A percentile compares a stretch with the other conserved stretches of the same genome.
phyloP scores from a whole-genome alignment of 2,888 invertebrate genomes.

The Carterocephalus palaemon region DNA sequence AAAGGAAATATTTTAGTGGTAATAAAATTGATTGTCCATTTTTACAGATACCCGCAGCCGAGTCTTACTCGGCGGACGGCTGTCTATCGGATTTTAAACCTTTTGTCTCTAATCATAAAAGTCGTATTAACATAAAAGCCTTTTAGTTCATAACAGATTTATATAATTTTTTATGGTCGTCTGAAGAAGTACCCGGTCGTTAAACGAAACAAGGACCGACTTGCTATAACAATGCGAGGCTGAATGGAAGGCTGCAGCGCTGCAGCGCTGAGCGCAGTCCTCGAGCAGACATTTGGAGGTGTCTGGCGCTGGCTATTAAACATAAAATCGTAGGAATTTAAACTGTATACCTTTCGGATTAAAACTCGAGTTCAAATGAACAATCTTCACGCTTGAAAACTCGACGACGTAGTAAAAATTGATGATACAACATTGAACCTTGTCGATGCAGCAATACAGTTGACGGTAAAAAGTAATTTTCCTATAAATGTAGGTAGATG shows the following conservation, averaged over 20 bases:
- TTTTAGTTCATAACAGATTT: conserved; percentile 1
- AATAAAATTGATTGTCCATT: conserved; percentile 3
- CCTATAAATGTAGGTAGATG: conserved; percentile 1
- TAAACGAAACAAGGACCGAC: conserved; percentile 31
- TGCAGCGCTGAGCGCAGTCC: too few relatives aligned
- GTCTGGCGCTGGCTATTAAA: conserved; percentile 6
- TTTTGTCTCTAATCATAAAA: conserved; percentile 26
- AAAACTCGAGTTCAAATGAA: conserved; percentile 3
- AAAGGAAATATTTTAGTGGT: conserved; percentile 5
- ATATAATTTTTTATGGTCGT: conserved; percentile 19
- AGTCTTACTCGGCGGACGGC: neutral
- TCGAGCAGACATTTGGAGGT: conserved; percentile 8
- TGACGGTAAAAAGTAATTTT: conserved; percentile 8
- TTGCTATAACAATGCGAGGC: conserved; percentile 33
- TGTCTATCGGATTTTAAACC: conserved; percentile 31
- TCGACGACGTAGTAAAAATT: conserved; percentile 3
- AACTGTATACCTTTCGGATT: neutral
- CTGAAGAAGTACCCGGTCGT: conserved; percentile 10
- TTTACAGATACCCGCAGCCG: neutral
- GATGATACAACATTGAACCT: conserved; percentile 12
- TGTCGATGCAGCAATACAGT: conserved; percentile 1
- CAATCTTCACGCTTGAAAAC: neutral
- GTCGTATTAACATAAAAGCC: conserved; percentile 26
- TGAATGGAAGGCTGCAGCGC: conserved; percentile 34
- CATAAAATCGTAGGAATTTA: neutral